Percentiles rank a stretch among this genome's conserved stretches.
These are phyloP conservation scores for Axea sp. DNA, from an alignment of 2,888 invertebrate species.

Conservation along the genomic window DNA sequence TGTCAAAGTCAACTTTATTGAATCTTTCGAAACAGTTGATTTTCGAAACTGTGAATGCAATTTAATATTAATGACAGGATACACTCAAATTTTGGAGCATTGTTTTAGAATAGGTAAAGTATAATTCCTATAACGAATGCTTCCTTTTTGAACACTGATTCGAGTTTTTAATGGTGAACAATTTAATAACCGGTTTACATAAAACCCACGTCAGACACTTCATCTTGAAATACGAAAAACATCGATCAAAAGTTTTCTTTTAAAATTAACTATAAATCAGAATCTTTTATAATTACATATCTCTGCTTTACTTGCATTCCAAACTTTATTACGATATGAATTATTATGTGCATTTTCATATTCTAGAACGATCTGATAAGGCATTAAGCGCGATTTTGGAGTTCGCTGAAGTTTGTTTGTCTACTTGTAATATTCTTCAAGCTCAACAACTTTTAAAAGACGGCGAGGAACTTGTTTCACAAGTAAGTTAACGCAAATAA, in stretches of 20 bases:
- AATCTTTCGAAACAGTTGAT: conserved; percentile 81
- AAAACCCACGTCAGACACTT: too few species aligned
- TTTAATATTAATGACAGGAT: conserved; percentile 81
- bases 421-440: conserved; percentile 81
- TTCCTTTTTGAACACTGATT: too few species aligned
- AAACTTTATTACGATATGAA: too few species aligned
- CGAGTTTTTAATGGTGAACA: too few species aligned
- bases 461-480: conserved; percentile 76
- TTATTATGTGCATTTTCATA: background rate
- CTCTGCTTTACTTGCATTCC: too few species aligned
- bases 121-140: background rate
- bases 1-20: conserved; percentile 68
- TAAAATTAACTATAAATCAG: too few species aligned
- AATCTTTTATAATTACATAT: too few species aligned
- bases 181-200: background rate
- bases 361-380: conserved; percentile 43
- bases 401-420: conserved; percentile 82
- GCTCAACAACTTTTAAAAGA: conserved; percentile 81
- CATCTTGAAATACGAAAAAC: too few species aligned
- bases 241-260: too few species aligned
- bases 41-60: conserved; percentile 82
- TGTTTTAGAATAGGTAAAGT: conserved; percentile 82
- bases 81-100: conserved; percentile 82
- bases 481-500: too few species aligned
- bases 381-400: conserved; percentile 80